These are phyloP conservation scores for Adelphocoris suturalis DNA, from an alignment of 2,888 invertebrate species.

Conservation along the genomic window DNA sequence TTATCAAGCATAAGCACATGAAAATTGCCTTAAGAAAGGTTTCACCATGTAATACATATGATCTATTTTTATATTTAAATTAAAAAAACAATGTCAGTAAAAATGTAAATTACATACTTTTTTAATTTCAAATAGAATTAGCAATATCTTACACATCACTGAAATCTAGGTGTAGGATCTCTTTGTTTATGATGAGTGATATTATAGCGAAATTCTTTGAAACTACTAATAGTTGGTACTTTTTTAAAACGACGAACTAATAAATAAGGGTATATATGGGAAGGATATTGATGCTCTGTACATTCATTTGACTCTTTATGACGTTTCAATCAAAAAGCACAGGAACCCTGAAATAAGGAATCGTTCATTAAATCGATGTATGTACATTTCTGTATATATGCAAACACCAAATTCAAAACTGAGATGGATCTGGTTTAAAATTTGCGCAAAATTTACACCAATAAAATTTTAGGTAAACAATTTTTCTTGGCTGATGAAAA, in stretches of 20 bases:
- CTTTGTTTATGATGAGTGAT: not conserved
- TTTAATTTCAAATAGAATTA: not conserved
- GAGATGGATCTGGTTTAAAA: too few species aligned
- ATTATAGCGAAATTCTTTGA: not conserved
- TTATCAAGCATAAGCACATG: conserved; percentile 58
- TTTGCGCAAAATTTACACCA: too few species aligned
- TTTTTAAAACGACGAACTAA: not conserved
- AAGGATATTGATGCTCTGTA: not conserved
- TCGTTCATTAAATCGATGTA: not conserved
- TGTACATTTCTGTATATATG: too few species aligned
- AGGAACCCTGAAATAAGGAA: not conserved
- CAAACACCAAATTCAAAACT: too few species aligned
- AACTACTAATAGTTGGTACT: not conserved
- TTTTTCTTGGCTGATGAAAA: too few species aligned
- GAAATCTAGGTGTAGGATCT: not conserved
- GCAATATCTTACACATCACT: not conserved
- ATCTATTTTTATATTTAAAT: not conserved
- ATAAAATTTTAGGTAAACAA: too few species aligned
- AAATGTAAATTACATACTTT: conserved; percentile 53
- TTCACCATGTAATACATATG: not conserved
- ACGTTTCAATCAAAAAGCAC: conserved; percentile 2
- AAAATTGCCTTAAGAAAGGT: not conserved
- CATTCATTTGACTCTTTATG: not conserved
- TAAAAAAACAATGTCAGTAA: conserved; percentile 33
- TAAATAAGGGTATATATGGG: not conserved